phyloP scores from a whole-genome alignment of 2,888 invertebrate genomes.

The Caenorhabditis zanzibari region DNA sequence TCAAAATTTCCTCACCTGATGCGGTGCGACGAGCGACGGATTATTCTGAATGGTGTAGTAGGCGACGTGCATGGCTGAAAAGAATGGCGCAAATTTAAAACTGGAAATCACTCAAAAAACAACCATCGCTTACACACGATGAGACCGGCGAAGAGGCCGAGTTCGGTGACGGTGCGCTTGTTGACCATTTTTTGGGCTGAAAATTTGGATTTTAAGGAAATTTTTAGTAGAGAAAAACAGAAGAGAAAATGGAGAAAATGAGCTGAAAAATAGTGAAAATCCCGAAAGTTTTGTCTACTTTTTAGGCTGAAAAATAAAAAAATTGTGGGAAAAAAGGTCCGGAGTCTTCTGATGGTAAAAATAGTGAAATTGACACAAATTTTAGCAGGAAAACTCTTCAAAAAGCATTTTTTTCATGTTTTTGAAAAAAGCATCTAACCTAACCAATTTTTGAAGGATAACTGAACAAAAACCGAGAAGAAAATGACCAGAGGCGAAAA shows the following conservation, averaged over 20 bases:
- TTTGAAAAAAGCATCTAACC: too few relatives aligned
- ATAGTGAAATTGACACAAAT: too few relatives aligned
- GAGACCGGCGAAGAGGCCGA: constrained; percentile 72
- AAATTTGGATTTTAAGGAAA: constrained; percentile 5
- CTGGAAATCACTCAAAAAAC: neutral
- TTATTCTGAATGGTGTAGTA: constrained; percentile 81
- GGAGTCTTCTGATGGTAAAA: too few relatives aligned
- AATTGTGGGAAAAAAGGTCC: too few relatives aligned
- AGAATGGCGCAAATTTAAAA: neutral
- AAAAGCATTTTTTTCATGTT: too few relatives aligned
- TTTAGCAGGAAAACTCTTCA: too few relatives aligned
- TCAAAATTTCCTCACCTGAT: constrained; percentile 61
- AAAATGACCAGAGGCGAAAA: constrained; percentile 27
- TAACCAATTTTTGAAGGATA: too few relatives aligned
- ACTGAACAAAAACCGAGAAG: neutral
- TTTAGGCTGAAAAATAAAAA: too few relatives aligned
- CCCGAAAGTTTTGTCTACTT: neutral
- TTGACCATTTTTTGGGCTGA: constrained; percentile 49
- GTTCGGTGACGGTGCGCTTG: constrained; percentile 66
- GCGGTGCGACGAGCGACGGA: constrained; percentile 71
- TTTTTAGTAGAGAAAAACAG: neutral
- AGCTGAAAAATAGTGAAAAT: neutral
- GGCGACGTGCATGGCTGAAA: constrained; percentile 78
- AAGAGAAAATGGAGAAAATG: neutral
- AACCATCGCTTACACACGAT: constrained; percentile 70